Evolutionary conservation across 1,140 invertebrate genomes (phyloP), one percentile per base, ranked within the genome.

Genomic region (Dreissena polymorpha): DNA sequence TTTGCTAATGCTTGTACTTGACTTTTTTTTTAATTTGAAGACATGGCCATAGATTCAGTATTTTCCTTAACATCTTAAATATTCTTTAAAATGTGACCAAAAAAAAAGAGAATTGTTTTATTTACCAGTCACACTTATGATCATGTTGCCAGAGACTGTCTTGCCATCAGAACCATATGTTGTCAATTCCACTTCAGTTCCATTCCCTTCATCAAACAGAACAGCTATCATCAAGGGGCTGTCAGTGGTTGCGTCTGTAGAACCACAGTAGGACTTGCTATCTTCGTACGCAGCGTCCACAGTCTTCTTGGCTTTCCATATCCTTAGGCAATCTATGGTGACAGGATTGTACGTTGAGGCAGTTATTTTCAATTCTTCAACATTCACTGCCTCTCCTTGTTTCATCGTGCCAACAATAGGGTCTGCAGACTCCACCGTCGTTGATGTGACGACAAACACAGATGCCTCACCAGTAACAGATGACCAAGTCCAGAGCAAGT

Each of bases 141-240:
- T 49, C 27, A 50, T 64, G 0, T n/a, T 21, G 1, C 75, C 75
- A 25, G 63, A 67, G 23, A 49, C 27, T 16, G 29, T 51, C 12
- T 49, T 53, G 51, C 25, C 25, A 63, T 65, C 49, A 5, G 72
- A 60, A 60, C 13, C 21, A 14, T 75, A 76, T 10, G 18, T 60
- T 18, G 25, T 57, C 51, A 83, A 27, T n/a, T 25, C n/a, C 53
- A 60, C 27, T 7, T 53, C 60, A 12, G 39, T 51, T 60, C 80
- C 80, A 8, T 53, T 65, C 6, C 80, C 80, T 70, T 83, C 80
- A 76, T 83, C 80, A 67, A 83, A 60, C 13, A 53, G 18, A 10
- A 76, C n/a, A n/a, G 67, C 63, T 0, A 75, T 39, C 39, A 69
- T 50, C 12, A 83, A 27, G 25, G n/a, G 29, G 18, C 12, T 57